Base-by-base conservation (phyloP, 1,140 invertebrate species). In the Dendrolimus kikuchii region DNA sequence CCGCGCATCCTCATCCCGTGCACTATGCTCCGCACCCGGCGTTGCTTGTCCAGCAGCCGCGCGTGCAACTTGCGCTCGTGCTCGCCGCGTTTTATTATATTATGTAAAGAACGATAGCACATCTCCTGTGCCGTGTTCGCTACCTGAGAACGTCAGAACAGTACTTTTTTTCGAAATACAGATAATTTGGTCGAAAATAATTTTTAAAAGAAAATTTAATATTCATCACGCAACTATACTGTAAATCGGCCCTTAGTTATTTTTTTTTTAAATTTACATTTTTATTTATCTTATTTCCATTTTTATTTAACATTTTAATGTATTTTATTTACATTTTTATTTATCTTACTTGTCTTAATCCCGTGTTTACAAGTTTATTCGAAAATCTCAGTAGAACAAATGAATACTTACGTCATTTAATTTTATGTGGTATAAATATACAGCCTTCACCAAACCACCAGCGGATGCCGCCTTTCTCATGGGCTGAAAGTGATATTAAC, bases 31-130 rank as follows among this genome's bases (percentile, higher is more conserved):
- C 96, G 93, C 53, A 97, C 91, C 63, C 94, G 89, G 60, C 95
- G 91, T 59, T 95, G 92, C 82, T 97, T 97, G 63, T 96, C 95
- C 49, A 96, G 91, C 55, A 97, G 90, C 39, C 95, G 89, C 66
- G 91, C 92, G 77, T 95, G 93, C 51, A 88, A 84, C 6, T 67
- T 77, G 39, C 88, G 88, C 72, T 93, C 92, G 68, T 91, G 88
- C 45, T 90, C 89, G 44, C 90, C 89, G 48, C 91, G 88, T 3
- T 88, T 88, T 57, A 92, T 88, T 38, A 89, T 88, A 85, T 96
- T 95, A 74, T 92, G 93, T 8, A 95, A 71, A 6, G 93, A 88
- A 69, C 95, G 94, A 75, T 93, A 94, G 72, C 92, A 94, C 67
- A 92, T 88, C 68, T 96, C 92, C 8, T 94, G 79, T 37, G 91